These are phyloP conservation scores for Drosophila obscura DNA, from an alignment of 1,140 invertebrate genomes.

Conservation along the genomic window DNA sequence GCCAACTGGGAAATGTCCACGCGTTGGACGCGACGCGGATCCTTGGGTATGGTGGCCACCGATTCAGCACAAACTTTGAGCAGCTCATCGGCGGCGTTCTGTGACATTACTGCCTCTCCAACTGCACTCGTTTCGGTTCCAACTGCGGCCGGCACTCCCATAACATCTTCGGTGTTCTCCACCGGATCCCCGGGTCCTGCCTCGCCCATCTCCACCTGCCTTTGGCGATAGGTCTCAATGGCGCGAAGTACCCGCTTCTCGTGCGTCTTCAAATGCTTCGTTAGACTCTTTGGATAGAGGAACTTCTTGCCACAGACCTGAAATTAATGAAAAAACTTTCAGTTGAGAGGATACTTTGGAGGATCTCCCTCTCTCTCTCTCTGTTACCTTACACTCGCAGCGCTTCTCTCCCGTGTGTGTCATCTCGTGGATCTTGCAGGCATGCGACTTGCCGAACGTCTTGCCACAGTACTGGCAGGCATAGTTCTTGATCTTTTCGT, in stretches of 20 bases:
- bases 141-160: constrained; percentile 1
- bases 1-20: constrained; percentile 74
- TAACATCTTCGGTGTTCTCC: constrained; percentile 3
- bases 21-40: constrained; percentile 73
- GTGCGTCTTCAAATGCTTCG: constrained; percentile 80
- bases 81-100: constrained; percentile 78
- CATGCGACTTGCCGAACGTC: constrained; percentile 81
- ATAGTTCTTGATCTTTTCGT: constrained; percentile 81
- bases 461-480: constrained; percentile 81
- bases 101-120: constrained; percentile 50
- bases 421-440: constrained; percentile 82
- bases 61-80: constrained; percentile 79
- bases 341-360: background rate
- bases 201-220: constrained; percentile 73
- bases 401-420: constrained; percentile 85
- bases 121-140: background rate
- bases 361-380: background rate
- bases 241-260: constrained; percentile 76
- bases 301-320: constrained; percentile 80
- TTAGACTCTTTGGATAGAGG: constrained; percentile 78
- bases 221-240: constrained; percentile 77
- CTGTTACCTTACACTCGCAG: constrained; percentile 72
- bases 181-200: constrained; percentile 18
- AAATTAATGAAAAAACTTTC: background rate
- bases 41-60: constrained; percentile 74